These are phyloP conservation scores for Lepidocolaptes lacrymiger DNA, from an alignment of 2,797 vertebrate species.

Conservation along the genomic window DNA sequence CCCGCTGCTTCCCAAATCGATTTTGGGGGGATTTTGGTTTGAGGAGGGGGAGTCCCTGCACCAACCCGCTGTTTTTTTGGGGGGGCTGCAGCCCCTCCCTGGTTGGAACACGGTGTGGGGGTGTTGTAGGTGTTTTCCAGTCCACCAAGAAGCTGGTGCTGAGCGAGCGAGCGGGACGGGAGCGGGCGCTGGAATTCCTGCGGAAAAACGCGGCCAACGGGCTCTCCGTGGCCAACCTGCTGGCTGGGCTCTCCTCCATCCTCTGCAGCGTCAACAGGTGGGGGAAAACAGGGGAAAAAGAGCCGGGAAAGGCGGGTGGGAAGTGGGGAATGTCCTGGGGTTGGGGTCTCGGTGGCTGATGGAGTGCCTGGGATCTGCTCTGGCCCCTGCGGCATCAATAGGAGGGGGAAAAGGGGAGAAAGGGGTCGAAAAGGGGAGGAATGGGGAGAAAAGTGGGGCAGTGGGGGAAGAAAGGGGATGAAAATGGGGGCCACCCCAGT, in stretches of 20 bases:
- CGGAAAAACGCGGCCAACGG: constrained; percentile 88
- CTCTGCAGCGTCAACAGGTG: constrained; percentile 91
- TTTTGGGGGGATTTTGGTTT: constrained; percentile 9
- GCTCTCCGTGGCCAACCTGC: constrained; percentile 88
- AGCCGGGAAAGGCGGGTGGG: neutral
- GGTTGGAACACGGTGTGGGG: neutral
- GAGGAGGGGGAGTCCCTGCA: neutral
- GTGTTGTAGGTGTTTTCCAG: constrained; percentile 83
- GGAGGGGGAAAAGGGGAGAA: constrained; percentile 58
- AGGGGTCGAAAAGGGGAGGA: no score
- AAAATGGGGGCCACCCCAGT: neutral
- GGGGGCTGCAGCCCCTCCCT: neutral
- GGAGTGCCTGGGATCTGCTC: constrained; percentile 47
- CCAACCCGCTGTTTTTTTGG: neutral
- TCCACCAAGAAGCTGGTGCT: constrained; percentile 81
- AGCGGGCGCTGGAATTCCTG: constrained; percentile 83
- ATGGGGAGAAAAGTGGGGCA: no score
- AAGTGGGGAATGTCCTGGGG: neutral
- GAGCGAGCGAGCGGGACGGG: constrained; percentile 64
- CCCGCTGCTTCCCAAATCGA: neutral
- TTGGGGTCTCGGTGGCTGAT: neutral
- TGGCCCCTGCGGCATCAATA: constrained; percentile 86
- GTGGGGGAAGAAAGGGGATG: no score
- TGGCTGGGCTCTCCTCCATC: constrained; percentile 90
- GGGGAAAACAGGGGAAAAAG: neutral